Base-by-base conservation (phyloP, 2,113 vertebrate genomes). In the Boulengeromyrus knoepffleri region DNA sequence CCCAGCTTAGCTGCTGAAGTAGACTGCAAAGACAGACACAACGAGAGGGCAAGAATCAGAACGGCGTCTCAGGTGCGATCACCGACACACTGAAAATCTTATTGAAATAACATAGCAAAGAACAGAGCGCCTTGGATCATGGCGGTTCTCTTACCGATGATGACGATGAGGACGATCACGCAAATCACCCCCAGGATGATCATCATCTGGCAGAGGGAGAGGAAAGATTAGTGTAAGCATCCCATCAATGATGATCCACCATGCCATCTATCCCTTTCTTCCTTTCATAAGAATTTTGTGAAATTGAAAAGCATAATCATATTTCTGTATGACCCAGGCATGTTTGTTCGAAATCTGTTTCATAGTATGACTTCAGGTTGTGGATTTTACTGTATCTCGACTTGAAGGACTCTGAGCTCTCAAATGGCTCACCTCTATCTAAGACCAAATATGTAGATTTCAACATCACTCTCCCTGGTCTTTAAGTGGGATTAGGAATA, bases 141-240 rank as follows among this genome's bases (percentile, higher is more conserved):
- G 36, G 9, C 17, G 2, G 24, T 7, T 42, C 87, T 89, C 98
- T 98, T 96, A 99, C 98, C 96, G 42, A 99, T 96, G 90, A 99
- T 97, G 95, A 99, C 97, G 92, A 99, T 96, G 95, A 99, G 96
- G 94, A 99, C 91, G 90, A 99, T 93, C 90, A 98, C 91, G 89
- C 97, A 95, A 92, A 99, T 96, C 89, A 96, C 95, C 88, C 98
- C 97, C 93, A 99, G 95, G 91, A 99, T 99, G 84, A 97, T 98
- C 98, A 99, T 99, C 98, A 99, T 99, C 98, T 99, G 95, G 90
- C 56, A 12, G 88, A 58, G 80, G 90, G 66, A 88, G 88, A 42
- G 3, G 47, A 17, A 49, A 53, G 47, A 53, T 21, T 49, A 58
- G 52, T 45, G 21, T 66, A 42, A 5, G 31, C 19, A 45, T 56